Conservation (phyloP, 2,888 invertebrate genomes). For the Argyresthia goedartella region DNA sequence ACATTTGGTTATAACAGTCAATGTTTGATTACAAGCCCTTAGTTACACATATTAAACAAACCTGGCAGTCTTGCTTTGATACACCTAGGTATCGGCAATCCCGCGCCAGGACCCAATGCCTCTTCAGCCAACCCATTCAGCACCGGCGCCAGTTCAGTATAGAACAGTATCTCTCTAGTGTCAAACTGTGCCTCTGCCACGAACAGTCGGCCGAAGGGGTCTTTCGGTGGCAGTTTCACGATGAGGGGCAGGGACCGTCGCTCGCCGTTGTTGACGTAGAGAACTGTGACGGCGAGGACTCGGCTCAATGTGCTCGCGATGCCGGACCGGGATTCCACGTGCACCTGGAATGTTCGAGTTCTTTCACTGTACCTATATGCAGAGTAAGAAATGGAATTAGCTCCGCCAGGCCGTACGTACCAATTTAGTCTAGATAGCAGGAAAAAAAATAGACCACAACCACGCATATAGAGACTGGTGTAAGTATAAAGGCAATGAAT, state of each 20-base stretch:
- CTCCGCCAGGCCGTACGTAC: too few species aligned
- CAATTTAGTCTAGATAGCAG: too few species aligned
- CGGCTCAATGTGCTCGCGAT: slow-evolving; percentile 83
- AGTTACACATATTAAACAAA: slow-evolving; percentile 16
- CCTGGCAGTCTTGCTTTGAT: slow-evolving; percentile 78
- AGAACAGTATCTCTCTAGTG: slow-evolving; percentile 84
- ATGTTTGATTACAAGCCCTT: too few species aligned
- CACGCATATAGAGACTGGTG: too few species aligned
- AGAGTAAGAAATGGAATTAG: too few species aligned
- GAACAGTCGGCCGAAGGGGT: slow-evolving; percentile 83
- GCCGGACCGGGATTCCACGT: slow-evolving; percentile 66
- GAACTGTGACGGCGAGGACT: slow-evolving; percentile 80
- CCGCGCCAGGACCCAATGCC: slow-evolving; percentile 45
- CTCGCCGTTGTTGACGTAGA: slow-evolving; percentile 64
- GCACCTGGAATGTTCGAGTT: slow-evolving; percentile 27
- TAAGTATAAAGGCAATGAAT: too few species aligned
- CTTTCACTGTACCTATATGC: too few species aligned
- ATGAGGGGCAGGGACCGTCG: slow-evolving; percentile 65
- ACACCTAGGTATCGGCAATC: slow-evolving; percentile 68
- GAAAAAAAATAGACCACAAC: too few species aligned
- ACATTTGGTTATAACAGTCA: too few species aligned
- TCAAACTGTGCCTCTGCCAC: slow-evolving; percentile 88
- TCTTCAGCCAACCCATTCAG: slow-evolving; percentile 78
- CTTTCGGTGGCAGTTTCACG: slow-evolving; percentile 82
- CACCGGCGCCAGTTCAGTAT: slow-evolving; percentile 81